Conservation (phyloP, 2,113 vertebrate genomes). For the Rissa tridactyla region DNA sequence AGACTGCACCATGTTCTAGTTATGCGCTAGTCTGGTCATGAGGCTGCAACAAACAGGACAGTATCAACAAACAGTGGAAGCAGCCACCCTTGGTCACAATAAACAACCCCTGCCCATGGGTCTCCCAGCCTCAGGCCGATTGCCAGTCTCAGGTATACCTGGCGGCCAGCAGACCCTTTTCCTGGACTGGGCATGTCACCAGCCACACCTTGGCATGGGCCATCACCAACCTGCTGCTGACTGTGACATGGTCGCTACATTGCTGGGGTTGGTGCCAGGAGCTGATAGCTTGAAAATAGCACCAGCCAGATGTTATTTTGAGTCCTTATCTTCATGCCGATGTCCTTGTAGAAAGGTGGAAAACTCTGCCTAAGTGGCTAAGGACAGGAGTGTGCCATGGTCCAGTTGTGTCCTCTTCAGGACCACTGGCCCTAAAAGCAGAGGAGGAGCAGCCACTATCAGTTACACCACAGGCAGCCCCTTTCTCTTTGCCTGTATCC, state of each 20-base stretch:
- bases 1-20: background rate
- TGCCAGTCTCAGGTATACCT: background rate
- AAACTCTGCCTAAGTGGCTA: background rate
- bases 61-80: background rate
- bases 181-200: background rate
- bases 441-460: background rate
- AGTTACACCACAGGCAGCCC: background rate
- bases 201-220: accelerated
- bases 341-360: background rate
- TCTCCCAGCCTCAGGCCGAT: background rate
- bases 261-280: background rate
- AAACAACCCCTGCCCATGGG: background rate
- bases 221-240: background rate
- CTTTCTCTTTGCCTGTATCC: background rate
- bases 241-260: background rate
- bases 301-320: background rate
- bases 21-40: background rate
- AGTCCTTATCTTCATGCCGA: background rate
- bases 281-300: background rate
- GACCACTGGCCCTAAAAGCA: background rate
- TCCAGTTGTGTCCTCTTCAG: accelerated
- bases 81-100: background rate
- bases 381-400: background rate
- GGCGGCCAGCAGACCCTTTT: background rate
- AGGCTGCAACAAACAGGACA: background rate